Evolutionary conservation across 2,797 vertebrate species (phyloP), one percentile per base, ranked within the genome.

Genomic region (Anabas testudineus): DNA sequence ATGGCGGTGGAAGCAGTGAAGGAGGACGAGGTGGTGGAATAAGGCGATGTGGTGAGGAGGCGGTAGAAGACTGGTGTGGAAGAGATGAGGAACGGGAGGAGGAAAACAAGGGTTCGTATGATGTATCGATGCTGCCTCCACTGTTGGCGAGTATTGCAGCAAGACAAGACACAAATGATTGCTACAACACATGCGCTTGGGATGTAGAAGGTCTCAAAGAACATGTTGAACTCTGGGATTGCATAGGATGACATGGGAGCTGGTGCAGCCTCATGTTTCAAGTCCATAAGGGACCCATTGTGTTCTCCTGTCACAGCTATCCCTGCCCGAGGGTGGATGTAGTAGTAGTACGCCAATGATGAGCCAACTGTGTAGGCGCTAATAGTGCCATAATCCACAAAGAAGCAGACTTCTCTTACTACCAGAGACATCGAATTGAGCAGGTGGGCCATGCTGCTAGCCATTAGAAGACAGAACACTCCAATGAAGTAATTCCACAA

Each of bases 391-490:
- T 96, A 95, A 74, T 95, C 94, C 57, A 95, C 90, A 2, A 94
- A 95, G 78, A 95, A 95, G 85, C 92, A 94, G 34, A 94, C 84
- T 69, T 91, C 90, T 14, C 93, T 71, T 0, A 94, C 87, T 28
- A 93, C 90, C 63, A 95, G 84, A 0, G 95, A 95, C 95, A 95
- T 94, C 0, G 94, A 94, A 87, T 94, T 95, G 9, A 95, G 91
- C 52, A 95, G 91, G 72, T 92, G 88, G 10, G 93, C 93, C 91
- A 94, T 74, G 79, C 92, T 91, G 89, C 94, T 94, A 0, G 91
- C 94, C 81, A 93, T 91, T 30, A 95, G 90, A 54, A 95, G 89
- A 21, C 88, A 93, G 36, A 93, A 90, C 55, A 95, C 94, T 12
- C 92, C 89, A 0, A 93, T 88, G 5, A 86, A 94, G 82, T 95